Conservation (phyloP, 2,797 vertebrate genomes). For the Microctenopoma steveboyesi region DNA sequence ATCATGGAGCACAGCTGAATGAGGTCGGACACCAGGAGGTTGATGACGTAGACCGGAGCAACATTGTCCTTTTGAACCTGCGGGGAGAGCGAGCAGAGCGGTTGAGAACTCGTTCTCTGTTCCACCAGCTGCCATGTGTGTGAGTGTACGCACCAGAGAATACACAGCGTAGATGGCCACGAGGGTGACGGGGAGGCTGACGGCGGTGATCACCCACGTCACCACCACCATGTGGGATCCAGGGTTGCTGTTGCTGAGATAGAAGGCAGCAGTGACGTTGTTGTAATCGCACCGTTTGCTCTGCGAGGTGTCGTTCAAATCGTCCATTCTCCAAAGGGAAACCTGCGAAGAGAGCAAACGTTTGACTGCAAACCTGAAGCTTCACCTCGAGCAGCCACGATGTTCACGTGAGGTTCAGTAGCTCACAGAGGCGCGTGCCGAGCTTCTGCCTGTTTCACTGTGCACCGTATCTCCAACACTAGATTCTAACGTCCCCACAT, state of each 20-base stretch:
- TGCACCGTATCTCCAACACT: no score
- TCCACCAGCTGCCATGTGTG: neutral
- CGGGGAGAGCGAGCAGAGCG: neutral
- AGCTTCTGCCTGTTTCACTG: no score
- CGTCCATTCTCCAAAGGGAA: neutral
- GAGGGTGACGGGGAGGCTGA: slow-evolving; percentile 6
- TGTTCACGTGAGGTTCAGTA: no score
- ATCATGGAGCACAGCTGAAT: slow-evolving; percentile 1
- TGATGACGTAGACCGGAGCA: neutral
- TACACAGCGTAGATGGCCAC: slow-evolving; percentile 4
- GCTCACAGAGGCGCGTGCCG: no score
- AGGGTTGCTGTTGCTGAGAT: neutral
- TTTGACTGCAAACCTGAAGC: no score
- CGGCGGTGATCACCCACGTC: neutral
- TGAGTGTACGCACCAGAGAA: slow-evolving; percentile 10
- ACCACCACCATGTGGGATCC: neutral
- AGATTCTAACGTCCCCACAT: no score
- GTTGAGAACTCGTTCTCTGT: neutral
- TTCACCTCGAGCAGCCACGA: neutral
- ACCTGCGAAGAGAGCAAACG: neutral
- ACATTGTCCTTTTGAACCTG: neutral
- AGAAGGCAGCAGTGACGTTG: neutral
- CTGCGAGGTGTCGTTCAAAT: neutral
- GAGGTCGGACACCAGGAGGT: neutral
- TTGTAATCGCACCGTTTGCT: neutral